Evolutionary conservation across 1,140 invertebrate species (phyloP).

Genomic region (Pachypeltis micranthus): DNA sequence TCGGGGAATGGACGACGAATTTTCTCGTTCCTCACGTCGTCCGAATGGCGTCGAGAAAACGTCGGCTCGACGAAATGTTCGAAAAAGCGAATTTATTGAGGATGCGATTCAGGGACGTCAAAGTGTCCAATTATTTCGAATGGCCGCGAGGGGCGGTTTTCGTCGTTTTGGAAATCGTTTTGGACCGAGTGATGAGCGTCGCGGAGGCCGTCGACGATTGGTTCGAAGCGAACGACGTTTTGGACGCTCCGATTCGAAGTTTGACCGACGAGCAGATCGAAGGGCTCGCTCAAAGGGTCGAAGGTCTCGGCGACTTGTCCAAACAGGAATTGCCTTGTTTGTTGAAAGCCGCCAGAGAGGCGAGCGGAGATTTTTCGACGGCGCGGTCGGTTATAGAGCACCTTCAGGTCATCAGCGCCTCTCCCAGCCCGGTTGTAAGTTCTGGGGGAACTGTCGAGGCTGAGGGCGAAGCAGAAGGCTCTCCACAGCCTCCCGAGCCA

Average conservation of each 20-base stretch:
- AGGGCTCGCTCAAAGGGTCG: not conserved
- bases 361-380: not conserved
- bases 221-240: not conserved
- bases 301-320: conserved; percentile 2
- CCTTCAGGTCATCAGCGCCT: too few species aligned
- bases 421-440: too few species aligned
- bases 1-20: not conserved
- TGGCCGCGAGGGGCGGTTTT: not conserved
- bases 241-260: not conserved
- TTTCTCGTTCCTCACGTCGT: conserved; percentile 1
- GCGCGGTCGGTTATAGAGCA: too few species aligned
- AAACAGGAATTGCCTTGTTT: not conserved
- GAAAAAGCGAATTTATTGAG: not conserved
- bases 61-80: not conserved
- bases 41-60: not conserved
- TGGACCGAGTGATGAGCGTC: not conserved
- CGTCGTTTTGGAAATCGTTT: not conserved
- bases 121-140: conserved; percentile 6
- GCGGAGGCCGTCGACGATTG: not conserved
- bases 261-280: not conserved
- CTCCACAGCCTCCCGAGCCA: too few species aligned
- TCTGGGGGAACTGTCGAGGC: too few species aligned
- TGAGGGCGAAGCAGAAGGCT: too few species aligned
- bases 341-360: not conserved
- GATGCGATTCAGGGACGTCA: too few species aligned